phyloP scores from a whole-genome alignment of 2,113 vertebrate genomes.

The Macrotus californicus region DNA sequence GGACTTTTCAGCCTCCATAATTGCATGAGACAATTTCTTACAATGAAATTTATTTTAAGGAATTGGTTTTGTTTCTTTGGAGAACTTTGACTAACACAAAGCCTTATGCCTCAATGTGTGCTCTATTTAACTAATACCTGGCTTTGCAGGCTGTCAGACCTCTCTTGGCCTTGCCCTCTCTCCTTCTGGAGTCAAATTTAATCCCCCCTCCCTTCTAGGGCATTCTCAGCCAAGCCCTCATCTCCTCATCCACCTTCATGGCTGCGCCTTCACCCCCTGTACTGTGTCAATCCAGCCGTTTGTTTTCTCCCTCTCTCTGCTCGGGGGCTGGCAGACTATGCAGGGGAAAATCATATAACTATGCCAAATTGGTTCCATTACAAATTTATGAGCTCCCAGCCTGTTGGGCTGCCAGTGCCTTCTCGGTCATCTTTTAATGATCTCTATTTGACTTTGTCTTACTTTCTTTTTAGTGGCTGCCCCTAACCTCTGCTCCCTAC shows the following conservation, averaged over 20 bases:
- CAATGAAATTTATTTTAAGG: background rate
- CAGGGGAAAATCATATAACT: background rate
- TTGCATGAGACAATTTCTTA: background rate
- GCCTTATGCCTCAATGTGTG: background rate
- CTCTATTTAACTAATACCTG: background rate
- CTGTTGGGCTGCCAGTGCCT: background rate
- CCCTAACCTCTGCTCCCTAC: background rate
- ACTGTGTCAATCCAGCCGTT: background rate
- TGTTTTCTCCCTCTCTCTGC: background rate
- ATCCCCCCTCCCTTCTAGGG: background rate
- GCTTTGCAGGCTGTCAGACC: background rate
- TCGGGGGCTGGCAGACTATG: background rate
- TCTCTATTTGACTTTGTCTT: background rate
- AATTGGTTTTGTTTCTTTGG: background rate
- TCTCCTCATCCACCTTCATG: background rate
- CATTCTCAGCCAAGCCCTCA: background rate
- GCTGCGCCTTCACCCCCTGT: background rate
- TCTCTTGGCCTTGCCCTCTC: background rate
- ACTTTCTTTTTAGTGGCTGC: background rate
- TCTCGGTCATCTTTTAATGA: background rate
- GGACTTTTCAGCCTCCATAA: background rate
- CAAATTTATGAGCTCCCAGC: conserved; percentile 19
- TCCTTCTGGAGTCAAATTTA: background rate
- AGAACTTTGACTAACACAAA: background rate
- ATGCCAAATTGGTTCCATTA: background rate